phyloP scores from a whole-genome alignment of 2,797 vertebrate species.

The Urocyon cinereoargenteus region DNA sequence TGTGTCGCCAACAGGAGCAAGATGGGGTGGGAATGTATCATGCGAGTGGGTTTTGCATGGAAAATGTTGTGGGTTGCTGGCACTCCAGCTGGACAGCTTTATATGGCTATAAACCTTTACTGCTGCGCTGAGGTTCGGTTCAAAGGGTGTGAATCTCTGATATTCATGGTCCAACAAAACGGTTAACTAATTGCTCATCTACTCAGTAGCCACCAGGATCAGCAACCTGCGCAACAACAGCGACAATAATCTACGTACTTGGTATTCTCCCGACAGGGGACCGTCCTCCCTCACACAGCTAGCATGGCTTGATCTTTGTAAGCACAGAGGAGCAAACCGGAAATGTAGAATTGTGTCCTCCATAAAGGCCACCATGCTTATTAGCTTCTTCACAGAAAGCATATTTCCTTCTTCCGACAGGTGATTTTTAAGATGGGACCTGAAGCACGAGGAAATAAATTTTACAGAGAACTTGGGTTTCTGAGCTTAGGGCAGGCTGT shows the following conservation, averaged over 20 bases:
- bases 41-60: constrained; percentile 57
- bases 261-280: not conserved
- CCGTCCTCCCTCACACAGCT: not conserved
- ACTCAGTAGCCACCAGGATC: constrained; percentile 80
- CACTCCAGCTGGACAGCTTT: constrained; percentile 76
- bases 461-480: not conserved
- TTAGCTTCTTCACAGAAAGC: not conserved
- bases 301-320: not conserved
- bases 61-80: constrained; percentile 71
- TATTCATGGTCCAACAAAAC: constrained; percentile 76
- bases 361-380: not conserved
- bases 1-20: not conserved
- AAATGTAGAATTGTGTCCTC: not conserved
- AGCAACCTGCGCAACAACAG: constrained; percentile 65
- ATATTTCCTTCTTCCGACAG: not conserved
- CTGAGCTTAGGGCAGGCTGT: not conserved
- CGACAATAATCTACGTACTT: not conserved
- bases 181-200: constrained; percentile 84
- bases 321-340: not conserved
- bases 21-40: not conserved
- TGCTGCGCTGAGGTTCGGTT: constrained; percentile 66
- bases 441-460: not conserved
- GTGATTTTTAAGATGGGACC: not conserved
- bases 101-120: constrained; percentile 76
- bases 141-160: constrained; percentile 75